Evolutionary conservation across 2,888 invertebrate species (phyloP), one percentile per base, ranked within the genome.

Genomic region (Amphipoea oculea): DNA sequence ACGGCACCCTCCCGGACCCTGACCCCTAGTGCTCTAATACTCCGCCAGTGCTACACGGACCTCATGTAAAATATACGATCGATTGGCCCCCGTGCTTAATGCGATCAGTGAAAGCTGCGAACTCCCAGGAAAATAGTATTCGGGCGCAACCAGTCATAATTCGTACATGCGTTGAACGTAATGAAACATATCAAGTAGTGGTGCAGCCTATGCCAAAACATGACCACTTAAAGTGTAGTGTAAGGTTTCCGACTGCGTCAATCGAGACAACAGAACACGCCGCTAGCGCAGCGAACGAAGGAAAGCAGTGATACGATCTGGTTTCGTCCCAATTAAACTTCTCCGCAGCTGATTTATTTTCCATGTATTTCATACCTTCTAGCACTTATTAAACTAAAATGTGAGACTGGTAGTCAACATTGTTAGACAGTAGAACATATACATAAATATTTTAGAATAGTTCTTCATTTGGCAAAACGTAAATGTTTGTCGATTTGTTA

Each of bases 401-500:
- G 96, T 97, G 96, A 97, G 97, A 97, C 97, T 97, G 97, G 96
- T 97, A 96, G 96, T 96, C 96, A 93, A 96, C 96, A 96, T 96
- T 96, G 94, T 96, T 97, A 97, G 96, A 95, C 95, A 92, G 94
- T 97, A 96, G 96, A 94, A 93, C 94, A 94, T 96, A 95, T 95
- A 96, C 94, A 95, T 95, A 93, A 94, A 94, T 94, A 95, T 94
- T 96, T 95, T 96, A 96, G 95, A 94, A 91, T 94, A 94, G 92
- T 93, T 92, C 94, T 95, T 96, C 91, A 94, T 96, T 96, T 96
- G 93, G 94, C 94, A 91, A 94, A 94, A 94, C 91, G 91, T 93
- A 89, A 92, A 94, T 94, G 92, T 95, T 94, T 93, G 92, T 94
- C 93, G 91, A 93, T 95, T 94, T 95, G 93, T 95, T 95, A 90